These are phyloP conservation scores for Dreissena rostriformis DNA, from an alignment of 1,140 invertebrate species.

Conservation along the genomic window DNA sequence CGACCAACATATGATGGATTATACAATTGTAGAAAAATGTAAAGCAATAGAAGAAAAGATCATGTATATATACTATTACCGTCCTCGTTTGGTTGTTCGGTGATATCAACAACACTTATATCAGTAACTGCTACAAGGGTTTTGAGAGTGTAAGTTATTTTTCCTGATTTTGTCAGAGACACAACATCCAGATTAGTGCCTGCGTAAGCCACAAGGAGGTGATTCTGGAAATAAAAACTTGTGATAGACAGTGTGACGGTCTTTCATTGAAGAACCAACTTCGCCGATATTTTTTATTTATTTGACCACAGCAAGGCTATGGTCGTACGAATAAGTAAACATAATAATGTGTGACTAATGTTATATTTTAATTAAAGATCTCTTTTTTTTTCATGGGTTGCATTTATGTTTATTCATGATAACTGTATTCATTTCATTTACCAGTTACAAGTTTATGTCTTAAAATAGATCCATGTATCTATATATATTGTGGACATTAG, in stretches of 20 bases:
- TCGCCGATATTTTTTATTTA: not conserved
- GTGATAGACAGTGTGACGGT: too few relatives aligned
- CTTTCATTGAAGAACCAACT: not conserved
- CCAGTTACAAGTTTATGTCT: not conserved
- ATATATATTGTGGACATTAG: too few relatives aligned
- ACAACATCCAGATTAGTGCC: not conserved
- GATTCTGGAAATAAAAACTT: slow-evolving; percentile 18
- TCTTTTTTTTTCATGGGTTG: not conserved
- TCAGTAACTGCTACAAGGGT: not conserved
- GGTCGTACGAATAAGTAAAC: not conserved
- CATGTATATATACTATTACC: not conserved
- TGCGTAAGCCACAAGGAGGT: slow-evolving; percentile 2
- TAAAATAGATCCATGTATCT: not conserved
- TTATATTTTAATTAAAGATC: not conserved
- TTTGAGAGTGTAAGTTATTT: not conserved
- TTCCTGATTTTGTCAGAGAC: not conserved
- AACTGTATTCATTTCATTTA: too few relatives aligned
- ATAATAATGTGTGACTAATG: not conserved
- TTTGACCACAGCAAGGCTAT: not conserved
- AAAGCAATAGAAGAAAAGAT: not conserved
- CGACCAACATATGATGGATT: not conserved
- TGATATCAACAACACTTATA: slow-evolving; percentile 11
- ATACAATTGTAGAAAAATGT: not conserved
- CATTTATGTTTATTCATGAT: not conserved
- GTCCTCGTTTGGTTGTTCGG: not conserved